A percentile compares a stretch with the other conserved stretches of the same genome.
phyloP scores from a whole-genome alignment of 2,113 vertebrate species.

The Engraulis encrasicolus region DNA sequence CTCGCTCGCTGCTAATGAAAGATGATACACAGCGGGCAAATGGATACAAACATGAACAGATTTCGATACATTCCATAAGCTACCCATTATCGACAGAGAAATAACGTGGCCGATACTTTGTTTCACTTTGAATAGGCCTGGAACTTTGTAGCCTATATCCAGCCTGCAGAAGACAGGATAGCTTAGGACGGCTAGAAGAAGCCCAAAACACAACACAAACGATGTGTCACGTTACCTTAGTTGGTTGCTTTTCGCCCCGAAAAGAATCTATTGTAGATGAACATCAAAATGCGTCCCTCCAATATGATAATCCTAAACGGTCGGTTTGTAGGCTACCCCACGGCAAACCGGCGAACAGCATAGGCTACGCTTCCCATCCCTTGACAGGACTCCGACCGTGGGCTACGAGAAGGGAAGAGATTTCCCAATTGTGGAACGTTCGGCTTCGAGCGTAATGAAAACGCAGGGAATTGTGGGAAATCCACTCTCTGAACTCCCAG shows the following conservation, averaged over 20 bases:
- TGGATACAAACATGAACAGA: neutral
- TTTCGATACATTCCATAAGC: neutral
- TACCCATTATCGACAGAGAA: neutral
- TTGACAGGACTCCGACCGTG: constrained; percentile 1
- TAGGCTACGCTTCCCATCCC: constrained; percentile 5
- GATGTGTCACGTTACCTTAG: neutral
- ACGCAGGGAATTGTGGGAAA: constrained; percentile 15
- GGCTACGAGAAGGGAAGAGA: neutral
- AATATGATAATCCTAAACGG: neutral
- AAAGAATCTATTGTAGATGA: neutral
- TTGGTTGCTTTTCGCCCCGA: neutral
- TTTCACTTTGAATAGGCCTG: constrained; percentile 7
- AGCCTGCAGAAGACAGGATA: neutral
- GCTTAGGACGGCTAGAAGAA: neutral
- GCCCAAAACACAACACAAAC: neutral
- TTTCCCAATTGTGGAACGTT: constrained; percentile 14
- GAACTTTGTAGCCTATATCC: neutral
- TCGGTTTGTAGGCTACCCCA: neutral
- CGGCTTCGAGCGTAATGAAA: neutral
- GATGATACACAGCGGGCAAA: neutral
- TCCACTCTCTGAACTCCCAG: constrained; percentile 17
- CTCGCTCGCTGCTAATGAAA: neutral
- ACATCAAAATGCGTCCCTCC: neutral
- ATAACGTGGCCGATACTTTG: neutral
- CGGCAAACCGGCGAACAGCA: neutral